phyloP scores from a whole-genome alignment of 2,797 vertebrate species.

The Lophius americanus region DNA sequence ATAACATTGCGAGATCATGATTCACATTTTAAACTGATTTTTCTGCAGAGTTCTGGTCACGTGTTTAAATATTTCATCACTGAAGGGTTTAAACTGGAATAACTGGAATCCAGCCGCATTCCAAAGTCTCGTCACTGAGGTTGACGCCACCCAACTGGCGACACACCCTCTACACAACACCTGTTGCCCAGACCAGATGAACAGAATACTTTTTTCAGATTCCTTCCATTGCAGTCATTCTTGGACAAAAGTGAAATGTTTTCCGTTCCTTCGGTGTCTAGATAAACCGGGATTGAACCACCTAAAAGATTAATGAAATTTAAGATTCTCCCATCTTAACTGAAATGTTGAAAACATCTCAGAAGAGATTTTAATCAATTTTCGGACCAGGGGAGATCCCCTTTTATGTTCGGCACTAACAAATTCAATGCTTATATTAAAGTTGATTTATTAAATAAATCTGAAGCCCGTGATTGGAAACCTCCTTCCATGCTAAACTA shows the following conservation, averaged over 20 bases:
- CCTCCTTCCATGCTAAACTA: no score
- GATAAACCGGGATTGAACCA: not conserved
- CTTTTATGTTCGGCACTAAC: not conserved
- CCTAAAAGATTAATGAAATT: rapidly evolving
- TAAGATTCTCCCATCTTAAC: no score
- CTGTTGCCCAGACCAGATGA: not conserved
- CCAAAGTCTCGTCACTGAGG: not conserved
- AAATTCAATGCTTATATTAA: not conserved
- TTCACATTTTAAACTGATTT: no score
- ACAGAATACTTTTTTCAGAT: not conserved
- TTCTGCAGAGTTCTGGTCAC: not conserved
- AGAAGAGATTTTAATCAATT: rapidly evolving
- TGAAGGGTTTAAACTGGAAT: not conserved
- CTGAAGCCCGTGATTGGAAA: no score
- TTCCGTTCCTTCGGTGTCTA: no score
- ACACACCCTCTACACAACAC: not conserved
- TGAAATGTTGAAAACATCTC: rapidly evolving
- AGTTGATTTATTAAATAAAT: no score
- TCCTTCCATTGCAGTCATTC: not conserved
- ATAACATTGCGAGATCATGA: no score
- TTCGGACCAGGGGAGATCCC: rapidly evolving
- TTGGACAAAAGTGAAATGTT: no score
- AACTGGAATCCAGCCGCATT: not conserved
- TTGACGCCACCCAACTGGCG: constrained; percentile 4
- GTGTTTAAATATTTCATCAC: constrained; percentile 1